phyloP scores from a whole-genome alignment of 2,888 invertebrate species.

The Pyrochroa serraticornis region DNA sequence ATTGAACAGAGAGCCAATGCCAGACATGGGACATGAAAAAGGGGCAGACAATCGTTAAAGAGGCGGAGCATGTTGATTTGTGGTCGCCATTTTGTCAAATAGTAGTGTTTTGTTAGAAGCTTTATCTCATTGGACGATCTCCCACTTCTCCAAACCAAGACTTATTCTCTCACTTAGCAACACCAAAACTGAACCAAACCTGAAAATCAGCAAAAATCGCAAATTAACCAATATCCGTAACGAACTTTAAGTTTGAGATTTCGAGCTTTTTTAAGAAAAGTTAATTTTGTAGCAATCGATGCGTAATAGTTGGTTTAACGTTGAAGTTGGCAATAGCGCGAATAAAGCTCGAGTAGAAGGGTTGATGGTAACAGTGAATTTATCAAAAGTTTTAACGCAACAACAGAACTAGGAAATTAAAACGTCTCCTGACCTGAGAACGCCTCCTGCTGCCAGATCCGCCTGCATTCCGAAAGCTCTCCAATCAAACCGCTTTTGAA shows the following conservation, averaged over 20 bases:
- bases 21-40: conserved; percentile 57
- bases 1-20: conserved; percentile 57
- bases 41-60: conserved; percentile 59
- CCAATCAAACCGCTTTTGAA: conserved; percentile 42
- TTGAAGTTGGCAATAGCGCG: too few species aligned
- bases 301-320: too few species aligned
- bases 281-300: too few species aligned
- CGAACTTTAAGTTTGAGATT: too few species aligned
- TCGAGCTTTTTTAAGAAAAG: too few species aligned
- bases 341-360: not conserved
- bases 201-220: not conserved
- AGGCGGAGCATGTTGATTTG: conserved; percentile 59
- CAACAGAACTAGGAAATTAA: conserved; percentile 41
- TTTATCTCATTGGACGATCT: conserved; percentile 61
- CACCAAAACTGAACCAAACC: conserved; percentile 13
- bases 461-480: conserved; percentile 36
- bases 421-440: conserved; percentile 42
- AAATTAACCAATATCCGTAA: not conserved
- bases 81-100: conserved; percentile 63
- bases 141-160: conserved; percentile 49
- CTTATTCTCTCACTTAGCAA: conserved; percentile 11
- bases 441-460: conserved; percentile 40
- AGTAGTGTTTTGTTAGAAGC: conserved; percentile 60
- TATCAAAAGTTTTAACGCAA: conserved; percentile 10
- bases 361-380: not conserved